Conservation (phyloP, 1,140 invertebrate species). For the Ridgeia piscesae region DNA sequence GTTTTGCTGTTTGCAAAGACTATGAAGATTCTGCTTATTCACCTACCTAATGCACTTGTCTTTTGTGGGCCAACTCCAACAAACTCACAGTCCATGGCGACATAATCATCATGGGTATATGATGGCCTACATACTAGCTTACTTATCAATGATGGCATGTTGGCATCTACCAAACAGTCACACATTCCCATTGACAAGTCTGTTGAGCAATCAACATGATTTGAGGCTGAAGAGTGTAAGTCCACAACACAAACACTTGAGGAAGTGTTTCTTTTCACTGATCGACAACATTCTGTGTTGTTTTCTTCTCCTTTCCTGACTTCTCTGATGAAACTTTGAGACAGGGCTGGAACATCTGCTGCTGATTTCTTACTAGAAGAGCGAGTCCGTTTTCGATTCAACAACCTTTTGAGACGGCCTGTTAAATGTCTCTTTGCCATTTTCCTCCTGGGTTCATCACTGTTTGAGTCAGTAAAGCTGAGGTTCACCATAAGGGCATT, state of each 20-base stretch:
- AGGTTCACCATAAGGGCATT: not conserved
- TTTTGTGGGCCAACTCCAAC: conserved; percentile 19
- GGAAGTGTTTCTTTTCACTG: not conserved
- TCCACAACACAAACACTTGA: not conserved
- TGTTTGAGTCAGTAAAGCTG: not conserved
- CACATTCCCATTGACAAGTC: not conserved
- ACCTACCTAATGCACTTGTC: conserved; percentile 20
- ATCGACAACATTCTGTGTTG: not conserved
- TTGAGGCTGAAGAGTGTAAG: not conserved
- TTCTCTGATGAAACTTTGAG: not conserved
- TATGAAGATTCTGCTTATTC: not conserved
- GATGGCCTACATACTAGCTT: not conserved
- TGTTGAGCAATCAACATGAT: not conserved
- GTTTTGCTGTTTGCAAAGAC: not conserved
- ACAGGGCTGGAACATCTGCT: not conserved
- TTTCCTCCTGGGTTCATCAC: not conserved
- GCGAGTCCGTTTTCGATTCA: not conserved
- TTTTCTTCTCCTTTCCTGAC: not conserved
- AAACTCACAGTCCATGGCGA: conserved; percentile 24
- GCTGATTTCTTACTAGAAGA: not conserved
- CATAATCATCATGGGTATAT: not conserved
- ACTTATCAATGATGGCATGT: not conserved
- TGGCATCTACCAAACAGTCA: not conserved
- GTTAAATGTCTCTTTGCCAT: not conserved
- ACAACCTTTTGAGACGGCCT: not conserved